Percentiles rank a stretch among this genome's conserved stretches.
Conservation (phyloP, 37 sponge, comb jelly and placozoan genomes). For the Beroe forskalii region DNA sequence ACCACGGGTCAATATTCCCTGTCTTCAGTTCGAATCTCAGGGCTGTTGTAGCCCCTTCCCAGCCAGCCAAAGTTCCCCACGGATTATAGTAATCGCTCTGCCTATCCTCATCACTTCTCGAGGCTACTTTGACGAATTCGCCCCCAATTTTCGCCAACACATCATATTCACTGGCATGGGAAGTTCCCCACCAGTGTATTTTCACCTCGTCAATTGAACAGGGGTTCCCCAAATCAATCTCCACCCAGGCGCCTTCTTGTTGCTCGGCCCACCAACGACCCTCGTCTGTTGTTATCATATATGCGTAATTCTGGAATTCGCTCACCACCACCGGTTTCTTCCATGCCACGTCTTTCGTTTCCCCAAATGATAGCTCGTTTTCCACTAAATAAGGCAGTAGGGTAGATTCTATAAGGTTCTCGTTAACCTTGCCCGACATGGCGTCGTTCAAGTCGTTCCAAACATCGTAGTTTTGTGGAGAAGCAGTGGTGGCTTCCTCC, state of each 20-base stretch:
- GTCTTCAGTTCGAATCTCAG: neutral
- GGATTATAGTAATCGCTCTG: neutral
- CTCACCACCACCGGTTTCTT: neutral
- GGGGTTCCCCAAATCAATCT: neutral
- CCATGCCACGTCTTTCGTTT: neutral
- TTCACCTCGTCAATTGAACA: neutral
- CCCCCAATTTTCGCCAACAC: neutral
- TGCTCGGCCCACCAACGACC: neutral
- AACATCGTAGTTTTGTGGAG: conserved; percentile 23
- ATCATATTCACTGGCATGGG: neutral
- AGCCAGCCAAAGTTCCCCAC: neutral
- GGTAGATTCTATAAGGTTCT: neutral
- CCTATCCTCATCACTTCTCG: neutral
- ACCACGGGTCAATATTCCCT: neutral
- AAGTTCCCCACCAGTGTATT: neutral
- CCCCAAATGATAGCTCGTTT: neutral
- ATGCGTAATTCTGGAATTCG: neutral
- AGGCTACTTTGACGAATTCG: neutral
- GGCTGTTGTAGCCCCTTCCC: neutral
- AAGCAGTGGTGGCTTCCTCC: neutral
- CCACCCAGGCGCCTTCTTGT: neutral
- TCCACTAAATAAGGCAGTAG: neutral
- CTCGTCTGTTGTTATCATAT: neutral
- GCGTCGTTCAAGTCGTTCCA: conserved; percentile 10
- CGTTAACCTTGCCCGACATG: neutral